Conservation (phyloP, 2,113 vertebrate species). For the Taxidea taxus region DNA sequence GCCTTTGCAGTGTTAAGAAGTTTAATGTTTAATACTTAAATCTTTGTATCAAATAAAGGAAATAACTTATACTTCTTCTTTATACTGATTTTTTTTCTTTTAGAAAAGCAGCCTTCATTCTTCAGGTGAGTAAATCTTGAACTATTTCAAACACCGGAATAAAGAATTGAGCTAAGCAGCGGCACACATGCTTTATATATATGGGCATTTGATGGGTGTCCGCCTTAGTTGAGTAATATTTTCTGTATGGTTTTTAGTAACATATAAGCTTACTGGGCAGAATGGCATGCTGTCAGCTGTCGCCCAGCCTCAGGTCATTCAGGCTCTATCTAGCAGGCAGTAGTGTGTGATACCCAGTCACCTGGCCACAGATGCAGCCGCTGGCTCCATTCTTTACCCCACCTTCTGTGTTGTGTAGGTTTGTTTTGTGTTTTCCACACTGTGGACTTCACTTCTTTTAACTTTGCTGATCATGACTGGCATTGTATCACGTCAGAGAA, state of each 20-base stretch:
- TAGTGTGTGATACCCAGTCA: background rate
- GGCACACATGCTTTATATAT: accelerated
- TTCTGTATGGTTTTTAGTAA: background rate
- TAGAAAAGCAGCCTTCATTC: conserved; percentile 91
- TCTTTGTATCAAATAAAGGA: background rate
- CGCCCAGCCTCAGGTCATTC: background rate
- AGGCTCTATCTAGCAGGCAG: background rate
- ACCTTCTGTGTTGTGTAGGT: background rate
- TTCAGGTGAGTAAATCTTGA: conserved; percentile 86
- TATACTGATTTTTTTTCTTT: background rate
- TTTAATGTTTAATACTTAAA: conserved; percentile 30
- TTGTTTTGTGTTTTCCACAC: background rate
- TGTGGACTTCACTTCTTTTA: background rate
- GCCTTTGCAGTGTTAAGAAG: background rate
- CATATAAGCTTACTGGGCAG: background rate
- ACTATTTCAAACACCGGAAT: background rate
- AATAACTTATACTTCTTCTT: background rate
- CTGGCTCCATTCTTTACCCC: background rate
- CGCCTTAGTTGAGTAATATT: background rate
- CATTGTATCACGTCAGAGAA: background rate
- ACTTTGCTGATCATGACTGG: background rate
- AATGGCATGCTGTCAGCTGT: background rate
- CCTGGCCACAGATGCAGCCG: background rate
- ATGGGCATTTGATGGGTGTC: background rate
- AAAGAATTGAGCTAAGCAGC: background rate